phyloP scores from a whole-genome alignment of 2,113 vertebrate species.

The Brachypodius melanocephalos region DNA sequence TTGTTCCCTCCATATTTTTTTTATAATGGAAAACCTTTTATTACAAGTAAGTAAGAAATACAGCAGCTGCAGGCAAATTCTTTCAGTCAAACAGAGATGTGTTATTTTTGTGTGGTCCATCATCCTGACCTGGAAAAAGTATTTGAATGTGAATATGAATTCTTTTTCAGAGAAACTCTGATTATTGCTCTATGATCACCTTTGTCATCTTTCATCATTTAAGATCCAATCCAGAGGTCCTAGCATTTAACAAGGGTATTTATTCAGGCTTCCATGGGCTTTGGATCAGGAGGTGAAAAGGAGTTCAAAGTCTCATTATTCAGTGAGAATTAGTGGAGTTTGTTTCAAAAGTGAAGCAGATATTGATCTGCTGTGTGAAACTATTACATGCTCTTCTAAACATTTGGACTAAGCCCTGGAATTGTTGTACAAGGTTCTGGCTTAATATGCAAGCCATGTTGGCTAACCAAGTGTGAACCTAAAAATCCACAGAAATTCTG shows the following conservation, averaged over 20 bases:
- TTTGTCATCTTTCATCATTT: neutral
- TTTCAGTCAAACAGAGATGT: neutral
- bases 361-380: slow-evolving; percentile 17
- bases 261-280: neutral
- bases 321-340: neutral
- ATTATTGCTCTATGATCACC: neutral
- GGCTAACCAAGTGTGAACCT: neutral
- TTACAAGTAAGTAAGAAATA: neutral
- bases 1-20: neutral
- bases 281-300: neutral
- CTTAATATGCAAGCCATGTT: neutral
- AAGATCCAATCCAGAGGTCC: neutral
- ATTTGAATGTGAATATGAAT: neutral
- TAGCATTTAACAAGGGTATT: neutral
- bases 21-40: neutral
- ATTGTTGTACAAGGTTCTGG: neutral
- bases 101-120: neutral
- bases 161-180: neutral
- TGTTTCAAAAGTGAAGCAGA: neutral
- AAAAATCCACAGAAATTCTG: neutral
- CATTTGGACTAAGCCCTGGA: neutral
- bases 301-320: neutral
- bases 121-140: neutral
- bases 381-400: slow-evolving; percentile 1
- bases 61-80: neutral